Conservation (phyloP, 1,140 invertebrate genomes). For the Ceratitis capitata region DNA sequence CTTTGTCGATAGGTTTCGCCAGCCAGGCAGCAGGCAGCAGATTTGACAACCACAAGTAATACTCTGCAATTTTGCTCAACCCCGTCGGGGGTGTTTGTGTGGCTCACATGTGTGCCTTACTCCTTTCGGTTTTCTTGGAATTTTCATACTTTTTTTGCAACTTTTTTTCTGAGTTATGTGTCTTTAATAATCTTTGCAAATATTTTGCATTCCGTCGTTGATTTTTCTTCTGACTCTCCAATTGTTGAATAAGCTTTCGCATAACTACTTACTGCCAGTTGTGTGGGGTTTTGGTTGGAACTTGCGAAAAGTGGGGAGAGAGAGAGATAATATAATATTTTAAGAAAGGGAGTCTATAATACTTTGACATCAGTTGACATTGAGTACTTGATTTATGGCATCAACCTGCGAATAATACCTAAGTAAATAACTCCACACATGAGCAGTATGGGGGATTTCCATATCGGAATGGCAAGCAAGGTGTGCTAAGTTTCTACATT, state of each 20-base stretch:
- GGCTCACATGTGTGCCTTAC: neutral
- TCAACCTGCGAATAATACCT: neutral
- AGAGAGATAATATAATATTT: neutral
- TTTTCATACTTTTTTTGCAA: neutral
- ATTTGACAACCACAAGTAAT: neutral
- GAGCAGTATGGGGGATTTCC: too few species aligned
- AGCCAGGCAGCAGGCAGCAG: neutral
- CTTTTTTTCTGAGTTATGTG: neutral
- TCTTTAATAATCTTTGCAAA: slow-evolving; percentile 5
- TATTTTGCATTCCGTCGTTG: slow-evolving; percentile 18
- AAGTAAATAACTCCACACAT: too few species aligned
- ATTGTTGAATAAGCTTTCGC: too few species aligned
- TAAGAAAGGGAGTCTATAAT: neutral
- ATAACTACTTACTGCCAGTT: too few species aligned
- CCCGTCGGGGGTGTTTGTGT: neutral
- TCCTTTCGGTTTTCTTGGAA: neutral
- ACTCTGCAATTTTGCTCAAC: neutral
- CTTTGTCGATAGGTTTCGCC: slow-evolving; percentile 13
- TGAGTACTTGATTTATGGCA: slow-evolving; percentile 1
- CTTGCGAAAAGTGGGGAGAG: neutral
- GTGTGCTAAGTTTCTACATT: too few species aligned
- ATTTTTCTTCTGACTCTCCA: neutral
- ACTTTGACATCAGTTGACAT: neutral
- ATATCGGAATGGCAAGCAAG: too few species aligned
- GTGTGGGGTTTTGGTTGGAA: too few species aligned